Evolutionary conservation across 2,888 invertebrate species (phyloP), one percentile per base, ranked within the genome.

Genomic region (Drosophila suboccidentalis): DNA sequence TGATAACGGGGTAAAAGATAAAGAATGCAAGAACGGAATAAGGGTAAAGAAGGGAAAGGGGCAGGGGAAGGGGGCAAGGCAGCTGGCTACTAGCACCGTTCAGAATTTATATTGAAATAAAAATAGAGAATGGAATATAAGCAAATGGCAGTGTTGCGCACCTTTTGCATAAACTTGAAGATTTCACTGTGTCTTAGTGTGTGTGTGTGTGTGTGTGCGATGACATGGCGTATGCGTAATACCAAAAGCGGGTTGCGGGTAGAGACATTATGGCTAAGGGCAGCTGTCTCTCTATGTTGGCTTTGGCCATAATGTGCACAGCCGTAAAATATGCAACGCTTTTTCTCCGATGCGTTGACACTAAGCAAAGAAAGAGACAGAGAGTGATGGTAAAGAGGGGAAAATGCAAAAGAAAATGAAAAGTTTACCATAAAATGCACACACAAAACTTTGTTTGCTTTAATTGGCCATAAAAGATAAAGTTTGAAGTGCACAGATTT

Each of bases 101-200:
- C 68, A 65, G 70, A 86, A 63, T 86, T 77, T 83, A 66, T 84
- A 83, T 83, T 83, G 78, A 81, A 83, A 83, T 83, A 83, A 81
- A 81, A 84, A 81, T 80, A 72, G 68, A 72, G 77, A 71, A 71
- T 70, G 69, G 71, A 80, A 67, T 64, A 83, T 61, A 72, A 75
- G 82, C 65, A 81, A 80, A 82, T 80, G 82, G 80, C 60, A 70
- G 69, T 63, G 61, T 82, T 72, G 80, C 59, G 71, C 71, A 72
- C 75, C 77, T 75, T 82, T 80, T 75, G 85, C 87, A 83, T 84
- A 83, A 83, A 84, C 82, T 80, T 80, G 51, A 72, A 84, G 84
- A 87, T 82, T 79, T 81, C 38, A 69, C 71, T 58, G 67, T 57
- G 53, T 51, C 17, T 61, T 15, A 43, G 60, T 66, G 41, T 47